These are phyloP conservation scores for Nephrotoma appendiculata DNA, from an alignment of 2,888 invertebrate genomes.

Conservation along the genomic window DNA sequence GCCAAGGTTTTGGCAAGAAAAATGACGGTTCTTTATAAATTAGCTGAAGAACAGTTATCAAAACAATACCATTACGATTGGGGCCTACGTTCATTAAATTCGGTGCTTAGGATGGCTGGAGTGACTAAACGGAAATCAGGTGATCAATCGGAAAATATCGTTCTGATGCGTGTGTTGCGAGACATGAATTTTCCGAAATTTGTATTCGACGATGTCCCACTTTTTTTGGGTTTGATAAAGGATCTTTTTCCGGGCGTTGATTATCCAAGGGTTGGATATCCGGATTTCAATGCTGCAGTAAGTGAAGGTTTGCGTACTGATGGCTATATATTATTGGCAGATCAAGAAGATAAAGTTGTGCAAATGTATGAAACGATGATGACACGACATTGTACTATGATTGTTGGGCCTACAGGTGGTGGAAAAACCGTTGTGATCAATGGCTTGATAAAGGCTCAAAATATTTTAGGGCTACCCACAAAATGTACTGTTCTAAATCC, in stretches of 20 bases:
- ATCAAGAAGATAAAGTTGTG: constrained; percentile 75
- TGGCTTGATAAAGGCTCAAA: constrained; percentile 64
- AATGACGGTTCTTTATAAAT: constrained; percentile 80
- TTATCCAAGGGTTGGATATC: constrained; percentile 76
- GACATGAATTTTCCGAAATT: constrained; percentile 93
- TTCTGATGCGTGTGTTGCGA: constrained; percentile 78
- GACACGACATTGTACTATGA: constrained; percentile 83
- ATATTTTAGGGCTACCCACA: constrained; percentile 57
- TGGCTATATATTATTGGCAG: constrained; percentile 50
- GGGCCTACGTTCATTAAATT: constrained; percentile 80
- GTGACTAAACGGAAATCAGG: constrained; percentile 65
- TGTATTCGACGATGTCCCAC: constrained; percentile 77
- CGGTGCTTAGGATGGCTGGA: constrained; percentile 84
- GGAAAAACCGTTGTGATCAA: constrained; percentile 80
- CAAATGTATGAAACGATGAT: constrained; percentile 92
- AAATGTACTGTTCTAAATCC: constrained; percentile 72
- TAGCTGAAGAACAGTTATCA: constrained; percentile 76
- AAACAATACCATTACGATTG: constrained; percentile 92
- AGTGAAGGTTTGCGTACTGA: constrained; percentile 48
- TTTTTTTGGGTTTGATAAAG: constrained; percentile 64
- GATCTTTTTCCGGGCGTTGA: constrained; percentile 85
- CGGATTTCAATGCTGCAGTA: constrained; percentile 71
- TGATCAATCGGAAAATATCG: constrained; percentile 69
- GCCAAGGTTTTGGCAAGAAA: constrained; percentile 87
- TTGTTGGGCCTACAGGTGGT: constrained; percentile 86